Percentiles rank a stretch among this genome's conserved stretches.
phyloP scores from a whole-genome alignment of 2,797 vertebrate genomes.

The Mionectes olivaceus region DNA sequence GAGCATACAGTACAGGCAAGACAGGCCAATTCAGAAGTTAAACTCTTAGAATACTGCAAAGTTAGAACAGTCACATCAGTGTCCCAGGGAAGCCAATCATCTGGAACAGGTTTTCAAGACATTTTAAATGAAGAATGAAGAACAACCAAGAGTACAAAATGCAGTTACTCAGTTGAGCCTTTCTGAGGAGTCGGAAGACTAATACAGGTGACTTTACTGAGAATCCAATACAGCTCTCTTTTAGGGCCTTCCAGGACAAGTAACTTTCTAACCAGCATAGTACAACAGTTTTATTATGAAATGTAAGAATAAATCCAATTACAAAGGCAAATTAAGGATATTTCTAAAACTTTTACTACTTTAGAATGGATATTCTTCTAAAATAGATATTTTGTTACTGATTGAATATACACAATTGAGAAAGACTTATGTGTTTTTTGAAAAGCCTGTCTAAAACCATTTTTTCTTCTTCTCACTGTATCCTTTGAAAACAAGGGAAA shows the following conservation, averaged over 20 bases:
- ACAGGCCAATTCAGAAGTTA: not conserved
- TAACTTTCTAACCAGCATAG: not conserved
- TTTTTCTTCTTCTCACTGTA: not conserved
- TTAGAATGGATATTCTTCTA: not conserved
- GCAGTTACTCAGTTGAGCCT: not conserved
- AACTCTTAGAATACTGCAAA: not conserved
- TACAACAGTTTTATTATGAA: not conserved
- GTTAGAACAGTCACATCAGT: not conserved
- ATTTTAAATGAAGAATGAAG: not conserved
- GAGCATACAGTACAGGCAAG: not conserved
- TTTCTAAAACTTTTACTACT: not conserved
- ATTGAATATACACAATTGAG: not conserved
- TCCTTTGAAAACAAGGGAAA: not conserved
- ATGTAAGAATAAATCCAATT: not conserved
- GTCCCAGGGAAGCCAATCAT: not conserved
- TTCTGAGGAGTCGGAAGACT: not conserved
- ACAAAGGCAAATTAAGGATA: not conserved
- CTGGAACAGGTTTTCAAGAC: not conserved
- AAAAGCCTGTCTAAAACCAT: not conserved
- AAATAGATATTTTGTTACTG: not conserved
- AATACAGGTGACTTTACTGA: not conserved
- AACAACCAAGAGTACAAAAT: not conserved
- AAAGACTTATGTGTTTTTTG: not conserved
- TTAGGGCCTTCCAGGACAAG: not conserved
- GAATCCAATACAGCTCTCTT: not conserved